These are phyloP conservation scores for Enteromius viviparus DNA, from an alignment of 2,797 vertebrate species.

Conservation along the genomic window DNA sequence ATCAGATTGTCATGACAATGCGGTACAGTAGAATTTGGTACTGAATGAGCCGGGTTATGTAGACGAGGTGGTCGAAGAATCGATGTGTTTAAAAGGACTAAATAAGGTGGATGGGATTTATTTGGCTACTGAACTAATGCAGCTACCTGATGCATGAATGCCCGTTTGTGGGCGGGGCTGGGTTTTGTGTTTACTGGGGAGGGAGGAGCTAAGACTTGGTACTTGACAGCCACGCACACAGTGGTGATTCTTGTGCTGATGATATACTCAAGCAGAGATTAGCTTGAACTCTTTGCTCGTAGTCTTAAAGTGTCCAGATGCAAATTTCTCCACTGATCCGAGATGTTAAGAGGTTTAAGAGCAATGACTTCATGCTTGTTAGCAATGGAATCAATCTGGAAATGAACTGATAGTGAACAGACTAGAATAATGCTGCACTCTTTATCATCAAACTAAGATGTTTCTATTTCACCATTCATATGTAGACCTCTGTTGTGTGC, in stretches of 20 bases:
- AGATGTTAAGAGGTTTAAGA: conserved; percentile 82
- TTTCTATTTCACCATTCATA: conserved; percentile 64
- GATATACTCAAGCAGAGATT: conserved; percentile 83
- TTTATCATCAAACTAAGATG: conserved; percentile 75
- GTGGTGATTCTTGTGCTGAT: conserved; percentile 71
- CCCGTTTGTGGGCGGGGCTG: neutral
- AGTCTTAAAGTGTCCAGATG: conserved; percentile 74
- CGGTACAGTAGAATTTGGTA: conserved; percentile 50
- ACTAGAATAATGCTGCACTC: conserved; percentile 59
- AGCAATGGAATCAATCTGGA: conserved; percentile 79
- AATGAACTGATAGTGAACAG: conserved; percentile 72
- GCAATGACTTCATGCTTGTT: conserved; percentile 81
- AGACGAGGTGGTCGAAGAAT: conserved; percentile 8
- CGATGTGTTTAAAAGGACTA: neutral
- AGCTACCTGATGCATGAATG: neutral
- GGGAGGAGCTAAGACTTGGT: neutral
- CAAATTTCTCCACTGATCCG: conserved; percentile 81
- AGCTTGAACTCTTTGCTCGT: conserved; percentile 78
- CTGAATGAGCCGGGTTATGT: conserved; percentile 28
- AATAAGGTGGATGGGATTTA: neutral
- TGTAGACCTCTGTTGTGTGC: conserved; percentile 48
- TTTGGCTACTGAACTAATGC: neutral
- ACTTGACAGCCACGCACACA: conserved; percentile 41
- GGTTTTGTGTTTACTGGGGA: neutral
- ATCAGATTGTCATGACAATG: conserved; percentile 75